Evolutionary conservation across 2,888 invertebrate species (phyloP).

Genomic region (Pheosia tremula): DNA sequence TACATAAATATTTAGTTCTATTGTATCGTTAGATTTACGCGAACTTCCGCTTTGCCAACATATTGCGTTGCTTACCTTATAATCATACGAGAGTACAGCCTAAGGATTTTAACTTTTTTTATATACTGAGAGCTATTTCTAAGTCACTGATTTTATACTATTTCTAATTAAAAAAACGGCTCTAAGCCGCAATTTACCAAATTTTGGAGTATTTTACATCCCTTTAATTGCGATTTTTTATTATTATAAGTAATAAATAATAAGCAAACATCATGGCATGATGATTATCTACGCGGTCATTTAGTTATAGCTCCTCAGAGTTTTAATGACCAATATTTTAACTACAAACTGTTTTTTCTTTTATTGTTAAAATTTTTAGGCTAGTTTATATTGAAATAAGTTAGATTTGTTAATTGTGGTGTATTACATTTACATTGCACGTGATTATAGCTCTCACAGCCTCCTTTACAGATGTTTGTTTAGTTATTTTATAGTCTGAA

Average conservation of each 20-base stretch:
- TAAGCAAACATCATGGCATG: constrained; percentile 81
- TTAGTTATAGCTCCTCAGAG: constrained; percentile 83
- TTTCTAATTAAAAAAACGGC: constrained; percentile 73
- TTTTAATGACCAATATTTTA: constrained; percentile 82
- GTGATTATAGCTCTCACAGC: constrained; percentile 79
- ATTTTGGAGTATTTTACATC: constrained; percentile 83
- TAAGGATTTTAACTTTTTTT: constrained; percentile 84
- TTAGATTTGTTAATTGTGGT: constrained; percentile 84
- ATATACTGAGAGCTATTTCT: constrained; percentile 84
- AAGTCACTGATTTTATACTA: constrained; percentile 81
- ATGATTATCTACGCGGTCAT: constrained; percentile 72
- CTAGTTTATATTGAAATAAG: constrained; percentile 83
- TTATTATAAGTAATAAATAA: constrained; percentile 56
- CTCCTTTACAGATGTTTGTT: constrained; percentile 67
- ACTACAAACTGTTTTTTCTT: constrained; percentile 70
- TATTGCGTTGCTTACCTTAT: constrained; percentile 83
- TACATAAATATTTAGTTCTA: constrained; percentile 83
- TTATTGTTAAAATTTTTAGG: constrained; percentile 84
- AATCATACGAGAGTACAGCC: constrained; percentile 83
- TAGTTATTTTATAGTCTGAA: constrained; percentile 78
- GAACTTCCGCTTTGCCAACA: constrained; percentile 83
- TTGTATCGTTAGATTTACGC: constrained; percentile 83
- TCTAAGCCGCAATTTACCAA: constrained; percentile 71
- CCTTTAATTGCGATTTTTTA: constrained; percentile 73
- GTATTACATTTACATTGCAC: constrained; percentile 81